phyloP scores from a whole-genome alignment of 2,797 vertebrate species.

The Tapera naevia region DNA sequence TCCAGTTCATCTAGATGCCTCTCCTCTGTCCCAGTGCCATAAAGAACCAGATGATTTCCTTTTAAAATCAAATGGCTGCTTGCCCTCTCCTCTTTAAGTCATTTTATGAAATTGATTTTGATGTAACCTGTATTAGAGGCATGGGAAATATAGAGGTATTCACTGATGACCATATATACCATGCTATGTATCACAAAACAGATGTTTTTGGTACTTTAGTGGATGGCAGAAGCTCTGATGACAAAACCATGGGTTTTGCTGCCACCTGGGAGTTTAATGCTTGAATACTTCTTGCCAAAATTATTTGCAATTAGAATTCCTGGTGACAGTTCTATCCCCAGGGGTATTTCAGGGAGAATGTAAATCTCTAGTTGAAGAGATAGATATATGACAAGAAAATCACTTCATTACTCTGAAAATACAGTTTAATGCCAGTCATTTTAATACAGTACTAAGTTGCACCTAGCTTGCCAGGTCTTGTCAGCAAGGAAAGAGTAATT shows the following conservation, averaged over 20 bases:
- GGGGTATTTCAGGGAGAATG: background rate
- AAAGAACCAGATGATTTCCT: background rate
- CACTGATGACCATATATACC: background rate
- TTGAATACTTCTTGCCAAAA: background rate
- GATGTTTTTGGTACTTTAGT: background rate
- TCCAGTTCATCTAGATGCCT: background rate
- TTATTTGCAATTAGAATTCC: constrained; percentile 15
- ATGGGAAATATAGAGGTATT: background rate
- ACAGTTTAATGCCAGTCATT: background rate
- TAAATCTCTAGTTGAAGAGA: background rate
- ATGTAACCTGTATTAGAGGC: background rate
- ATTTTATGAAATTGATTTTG: background rate
- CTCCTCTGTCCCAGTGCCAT: background rate
- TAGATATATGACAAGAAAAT: constrained; percentile 23
- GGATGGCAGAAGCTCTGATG: background rate
- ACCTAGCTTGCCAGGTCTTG: background rate
- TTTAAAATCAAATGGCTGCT: background rate
- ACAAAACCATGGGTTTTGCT: background rate
- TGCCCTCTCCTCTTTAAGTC: accelerated
- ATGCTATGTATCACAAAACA: background rate
- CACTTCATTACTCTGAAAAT: constrained; percentile 28
- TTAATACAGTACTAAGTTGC: background rate
- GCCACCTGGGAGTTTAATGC: background rate
- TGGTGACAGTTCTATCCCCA: constrained; percentile 1
- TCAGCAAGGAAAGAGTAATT: background rate